Evolutionary conservation across 2,797 vertebrate species (phyloP), one percentile per base, ranked within the genome.

Genomic region (Cephalopachus bancanus): DNA sequence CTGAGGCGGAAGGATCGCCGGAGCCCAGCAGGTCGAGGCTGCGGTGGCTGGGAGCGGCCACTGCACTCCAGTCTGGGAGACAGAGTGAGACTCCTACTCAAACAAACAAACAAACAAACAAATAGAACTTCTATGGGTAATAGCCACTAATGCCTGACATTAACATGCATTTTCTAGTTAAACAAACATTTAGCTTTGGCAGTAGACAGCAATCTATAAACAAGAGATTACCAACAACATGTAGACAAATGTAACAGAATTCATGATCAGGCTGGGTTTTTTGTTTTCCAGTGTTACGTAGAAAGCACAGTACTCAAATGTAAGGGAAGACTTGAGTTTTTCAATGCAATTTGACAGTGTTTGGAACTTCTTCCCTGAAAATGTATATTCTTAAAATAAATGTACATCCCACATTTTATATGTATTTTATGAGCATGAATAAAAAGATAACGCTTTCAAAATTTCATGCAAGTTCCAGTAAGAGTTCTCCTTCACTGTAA

Each of bases 331-430:
- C 16, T 60, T 51, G 67, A 94, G 10, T 87, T 93, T 79, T 69
- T 60, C 93, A 85, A 44, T 65, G 71, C n/a, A 75, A 10, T 65
- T 33, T 86, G 49, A 78, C 20, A 79, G 53, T 60, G n/a, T 91
- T 91, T 84, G 53, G 37, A 92, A 76, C 65, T 22, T 84, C 33
- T 80, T 89, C 60, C 30, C 69, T 80, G 55, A 65, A 96, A 89
- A 76, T 85, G 7, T 7, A 81, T 69, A 22, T 72, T 80, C 17
- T 89, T 72, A 30, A 89, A 86, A 84, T 76, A 85, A 93, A 67
- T 55, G 17, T 64, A 59, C 49, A 71, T 71, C 26, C 53, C 30
- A 69, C 15, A n/a, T 51, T n/a, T 26, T n/a, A 26, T 44, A 44
- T 24, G 10, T 89, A 59, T 84, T 78, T 81, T 57, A 69, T n/a